Conservation (phyloP, 2,797 vertebrate genomes). For the Anguilla marmorata region DNA sequence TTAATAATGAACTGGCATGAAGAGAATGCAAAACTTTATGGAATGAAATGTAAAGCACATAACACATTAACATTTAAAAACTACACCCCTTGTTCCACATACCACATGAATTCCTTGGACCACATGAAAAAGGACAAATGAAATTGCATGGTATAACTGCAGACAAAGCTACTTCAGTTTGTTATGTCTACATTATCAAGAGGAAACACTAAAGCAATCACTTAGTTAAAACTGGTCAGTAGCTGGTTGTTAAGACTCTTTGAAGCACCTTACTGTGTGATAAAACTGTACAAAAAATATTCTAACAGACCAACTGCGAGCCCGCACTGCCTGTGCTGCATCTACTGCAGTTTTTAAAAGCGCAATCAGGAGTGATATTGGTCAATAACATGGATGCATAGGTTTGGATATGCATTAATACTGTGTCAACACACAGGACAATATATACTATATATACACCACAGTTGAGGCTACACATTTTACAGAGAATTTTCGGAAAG, state of each 20-base stretch:
- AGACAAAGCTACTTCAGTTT: neutral
- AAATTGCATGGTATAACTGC: neutral
- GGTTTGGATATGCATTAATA: neutral
- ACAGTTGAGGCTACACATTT: constrained; percentile 1
- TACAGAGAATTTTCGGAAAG: neutral
- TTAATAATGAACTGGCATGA: neutral
- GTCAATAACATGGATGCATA: neutral
- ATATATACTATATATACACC: constrained; percentile 7
- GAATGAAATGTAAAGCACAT: constrained; percentile 12
- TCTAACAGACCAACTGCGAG: neutral
- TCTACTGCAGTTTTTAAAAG: constrained; percentile 1
- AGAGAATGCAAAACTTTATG: neutral
- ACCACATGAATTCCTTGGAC: neutral
- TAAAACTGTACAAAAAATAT: constrained; percentile 11
- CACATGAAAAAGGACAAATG: neutral
- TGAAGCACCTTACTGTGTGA: constrained; percentile 5
- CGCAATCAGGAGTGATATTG: constrained; percentile 8
- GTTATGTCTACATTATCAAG: neutral
- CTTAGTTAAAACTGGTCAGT: neutral
- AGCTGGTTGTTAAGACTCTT: neutral
- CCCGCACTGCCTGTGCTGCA: neutral
- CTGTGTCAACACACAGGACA: neutral
- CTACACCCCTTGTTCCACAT: neutral
- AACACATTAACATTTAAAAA: neutral
- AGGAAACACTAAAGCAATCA: neutral